These are phyloP conservation scores for Drosophila ohnishii DNA, from an alignment of 1,140 invertebrate genomes.

Conservation along the genomic window DNA sequence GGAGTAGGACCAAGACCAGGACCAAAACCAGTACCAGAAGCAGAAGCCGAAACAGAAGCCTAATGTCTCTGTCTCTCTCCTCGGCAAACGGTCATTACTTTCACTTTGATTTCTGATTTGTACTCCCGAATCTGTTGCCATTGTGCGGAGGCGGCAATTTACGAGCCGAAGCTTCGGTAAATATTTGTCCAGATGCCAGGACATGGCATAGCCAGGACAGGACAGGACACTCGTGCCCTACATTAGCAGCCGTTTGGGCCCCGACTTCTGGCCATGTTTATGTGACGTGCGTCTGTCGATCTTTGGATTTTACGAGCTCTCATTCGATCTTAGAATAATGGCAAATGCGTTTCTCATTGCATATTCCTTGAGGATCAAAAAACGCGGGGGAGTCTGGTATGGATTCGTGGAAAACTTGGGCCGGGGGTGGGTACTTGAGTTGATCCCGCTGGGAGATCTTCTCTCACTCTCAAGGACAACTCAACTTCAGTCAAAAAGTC, in stretches of 20 bases:
- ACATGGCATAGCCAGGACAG: conserved; percentile 1
- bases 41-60: conserved; percentile 61
- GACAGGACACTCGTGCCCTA: conserved; percentile 62
- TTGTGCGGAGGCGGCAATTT: conserved; percentile 70
- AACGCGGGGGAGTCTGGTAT: conserved; percentile 23
- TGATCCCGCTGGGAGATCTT: conserved; percentile 24
- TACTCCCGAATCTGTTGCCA: neutral
- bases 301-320: conserved; percentile 68
- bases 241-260: conserved; percentile 66
- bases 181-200: conserved; percentile 74
- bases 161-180: conserved; percentile 72
- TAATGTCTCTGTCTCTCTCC: conserved; percentile 68
- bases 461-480: conserved; percentile 12
- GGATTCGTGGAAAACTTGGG: conserved; percentile 39
- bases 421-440: conserved; percentile 23
- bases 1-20: conserved; percentile 45
- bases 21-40: neutral
- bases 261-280: conserved; percentile 57
- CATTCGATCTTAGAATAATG: conserved; percentile 31
- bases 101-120: conserved; percentile 72
- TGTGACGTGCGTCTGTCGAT: conserved; percentile 68
- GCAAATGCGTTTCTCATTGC: conserved; percentile 44
- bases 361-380: conserved; percentile 37
- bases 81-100: conserved; percentile 65
- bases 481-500: conserved; percentile 33